Evolutionary conservation across 2,797 vertebrate species (phyloP), one percentile per base, ranked within the genome.

Genomic region (Megalops cyprinoides): DNA sequence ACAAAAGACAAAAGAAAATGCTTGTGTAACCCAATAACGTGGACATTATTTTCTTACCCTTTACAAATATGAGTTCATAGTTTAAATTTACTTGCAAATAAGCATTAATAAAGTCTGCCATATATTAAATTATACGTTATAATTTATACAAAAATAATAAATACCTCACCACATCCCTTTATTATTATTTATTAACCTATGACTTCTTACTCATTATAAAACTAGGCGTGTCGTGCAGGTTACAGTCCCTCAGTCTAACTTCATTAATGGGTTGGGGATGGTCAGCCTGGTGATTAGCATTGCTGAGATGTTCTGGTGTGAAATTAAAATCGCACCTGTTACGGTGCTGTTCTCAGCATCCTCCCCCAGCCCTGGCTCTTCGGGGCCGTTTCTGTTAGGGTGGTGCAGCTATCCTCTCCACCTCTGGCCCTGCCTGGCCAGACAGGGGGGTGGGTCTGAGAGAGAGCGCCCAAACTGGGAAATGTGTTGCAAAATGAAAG

Each of bases 291-390:
- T 94, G 92, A 93, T 93, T 91, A 92, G 90, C 90, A 92, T 91
- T 90, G 88, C 90, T 89, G 91, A 92, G 92, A 93, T 88, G 53
- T 42, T 75, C 85, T 89, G 88, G 78, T 23, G 37, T 74, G 81
- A 74, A 78, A 82, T 82, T 78, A 78, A 73, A 78, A 78, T 48
- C 65, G 37, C 42, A 53, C 74, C 65, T 78, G 81, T 77, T 78
- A 51, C 58, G 77, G 51, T 31, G 92, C 93, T 93, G 92, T 79
- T 91, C 91, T 93, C 92, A 94, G 93, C 93, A 94, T 90, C 91
- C 18, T 92, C 90, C 48, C 1, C 39, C 14, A 39, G 28, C 58
- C 58, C 25, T 3, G 83, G 90, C 89, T 92, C 49, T 53, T 15
- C 4, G 49, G 3, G 49, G 18, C 4, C 18, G 2, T 15, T 15